Conservation (phyloP, 2,888 invertebrate genomes). For the Ectemnius lituratus region DNA sequence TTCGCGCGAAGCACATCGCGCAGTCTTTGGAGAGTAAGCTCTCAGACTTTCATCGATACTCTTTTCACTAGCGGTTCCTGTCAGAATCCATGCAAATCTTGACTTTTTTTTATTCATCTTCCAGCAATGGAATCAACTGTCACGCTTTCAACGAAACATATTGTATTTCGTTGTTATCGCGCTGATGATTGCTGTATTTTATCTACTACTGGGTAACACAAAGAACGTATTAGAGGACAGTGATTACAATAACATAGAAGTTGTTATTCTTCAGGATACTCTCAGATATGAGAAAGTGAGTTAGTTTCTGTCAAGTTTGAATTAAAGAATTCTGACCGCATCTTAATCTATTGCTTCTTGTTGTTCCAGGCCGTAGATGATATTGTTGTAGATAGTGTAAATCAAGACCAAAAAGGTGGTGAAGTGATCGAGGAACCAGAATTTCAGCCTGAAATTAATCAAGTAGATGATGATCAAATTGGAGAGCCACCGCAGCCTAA, state of each 20-base stretch:
- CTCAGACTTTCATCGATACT: not conserved
- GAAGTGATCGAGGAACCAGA: conserved; percentile 79
- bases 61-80: not conserved
- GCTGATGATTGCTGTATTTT: conserved; percentile 81
- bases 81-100: not conserved
- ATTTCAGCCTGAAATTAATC: conserved; percentile 74
- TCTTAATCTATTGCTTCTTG: not conserved
- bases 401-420: conserved; percentile 69
- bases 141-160: conserved; percentile 89
- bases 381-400: conserved; percentile 71
- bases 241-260: conserved; percentile 65
- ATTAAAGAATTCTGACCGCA: not conserved
- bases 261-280: conserved; percentile 56
- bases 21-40: conserved; percentile 77
- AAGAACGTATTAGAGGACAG: conserved; percentile 67
- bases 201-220: conserved; percentile 80
- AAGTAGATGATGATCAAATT: conserved; percentile 74
- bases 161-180: conserved; percentile 83
- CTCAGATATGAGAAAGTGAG: conserved; percentile 64
- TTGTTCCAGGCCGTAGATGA: conserved; percentile 66
- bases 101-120: conserved; percentile 71
- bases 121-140: conserved; percentile 92
- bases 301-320: not conserved
- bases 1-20: conserved; percentile 69
- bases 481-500: conserved; percentile 74